Conservation (phyloP, 2,797 vertebrate species). For the Hybognathus amarus region DNA sequence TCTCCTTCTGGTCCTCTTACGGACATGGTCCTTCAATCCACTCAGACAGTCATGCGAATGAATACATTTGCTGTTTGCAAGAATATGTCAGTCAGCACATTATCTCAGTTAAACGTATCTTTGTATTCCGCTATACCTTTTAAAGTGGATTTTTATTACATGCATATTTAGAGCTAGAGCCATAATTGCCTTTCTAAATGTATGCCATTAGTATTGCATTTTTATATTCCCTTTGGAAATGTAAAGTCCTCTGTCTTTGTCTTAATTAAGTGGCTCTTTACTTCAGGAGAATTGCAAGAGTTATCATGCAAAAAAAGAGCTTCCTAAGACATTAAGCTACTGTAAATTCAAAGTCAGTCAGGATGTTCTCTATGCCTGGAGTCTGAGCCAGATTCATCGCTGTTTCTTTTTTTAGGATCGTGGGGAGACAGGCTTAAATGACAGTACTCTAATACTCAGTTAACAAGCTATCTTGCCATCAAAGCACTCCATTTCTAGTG, state of each 20-base stretch:
- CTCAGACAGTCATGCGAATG: constrained; percentile 7
- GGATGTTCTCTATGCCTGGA: constrained; percentile 42
- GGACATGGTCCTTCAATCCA: neutral
- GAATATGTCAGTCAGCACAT: constrained; percentile 21
- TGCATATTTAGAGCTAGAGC: constrained; percentile 13
- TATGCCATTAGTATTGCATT: constrained; percentile 17
- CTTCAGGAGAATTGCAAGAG: constrained; percentile 28
- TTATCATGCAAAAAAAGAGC: constrained; percentile 20
- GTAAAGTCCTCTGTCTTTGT: constrained; percentile 25
- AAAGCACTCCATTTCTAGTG: constrained; percentile 2
- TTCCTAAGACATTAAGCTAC: constrained; percentile 24
- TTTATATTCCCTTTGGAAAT: constrained; percentile 29
- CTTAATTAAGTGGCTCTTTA: constrained; percentile 31
- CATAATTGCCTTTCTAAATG: neutral
- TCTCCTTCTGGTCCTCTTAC: constrained; percentile 19
- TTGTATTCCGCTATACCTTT: neutral
- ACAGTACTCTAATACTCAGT: constrained; percentile 25
- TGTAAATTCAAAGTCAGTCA: constrained; percentile 30
- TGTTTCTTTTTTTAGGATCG: constrained; percentile 36
- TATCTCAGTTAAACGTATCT: constrained; percentile 11
- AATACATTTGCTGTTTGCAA: constrained; percentile 12
- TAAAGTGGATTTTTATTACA: neutral
- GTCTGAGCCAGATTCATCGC: constrained; percentile 26
- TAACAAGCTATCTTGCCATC: constrained; percentile 36
- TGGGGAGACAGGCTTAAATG: constrained; percentile 29